Percentiles rank a stretch among this genome's conserved stretches.
These are phyloP conservation scores for Tridacna gigas DNA, from an alignment of 2,888 invertebrate species.

Conservation along the genomic window DNA sequence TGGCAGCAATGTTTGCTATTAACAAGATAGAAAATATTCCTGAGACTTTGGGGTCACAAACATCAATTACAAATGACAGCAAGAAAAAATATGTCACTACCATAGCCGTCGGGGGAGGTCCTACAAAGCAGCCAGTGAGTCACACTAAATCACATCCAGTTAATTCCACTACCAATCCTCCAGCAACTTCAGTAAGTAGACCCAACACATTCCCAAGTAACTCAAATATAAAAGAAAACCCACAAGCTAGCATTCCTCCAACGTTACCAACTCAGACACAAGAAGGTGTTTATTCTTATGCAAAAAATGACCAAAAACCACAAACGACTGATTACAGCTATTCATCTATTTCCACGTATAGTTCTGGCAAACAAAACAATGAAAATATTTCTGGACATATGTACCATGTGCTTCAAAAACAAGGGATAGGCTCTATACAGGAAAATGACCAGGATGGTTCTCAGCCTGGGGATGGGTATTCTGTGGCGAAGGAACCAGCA, in stretches of 20 bases:
- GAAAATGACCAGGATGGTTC: slow-evolving; percentile 5
- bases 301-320: slow-evolving; percentile 3
- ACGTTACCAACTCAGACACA: slow-evolving; percentile 16
- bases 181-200: not conserved
- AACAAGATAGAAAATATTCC: slow-evolving; percentile 53
- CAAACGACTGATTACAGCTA: slow-evolving; percentile 10
- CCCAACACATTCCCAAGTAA: slow-evolving; percentile 5
- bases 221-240: slow-evolving; percentile 21
- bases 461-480: slow-evolving; percentile 4
- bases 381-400: not conserved
- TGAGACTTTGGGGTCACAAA: not conserved
- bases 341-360: slow-evolving; percentile 27
- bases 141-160: slow-evolving; percentile 39
- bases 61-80: not conserved
- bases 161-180: not conserved
- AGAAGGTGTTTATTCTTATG: slow-evolving; percentile 34
- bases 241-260: slow-evolving; percentile 52
- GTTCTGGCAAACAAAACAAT: slow-evolving; percentile 27
- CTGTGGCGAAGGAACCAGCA: slow-evolving; percentile 12
- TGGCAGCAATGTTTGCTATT: slow-evolving; percentile 21
- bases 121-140: slow-evolving; percentile 25
- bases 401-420: slow-evolving; percentile 16
- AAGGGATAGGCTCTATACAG: not conserved
- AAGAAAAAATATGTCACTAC: slow-evolving; percentile 41
- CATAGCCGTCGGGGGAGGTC: slow-evolving; percentile 37